Evolutionary conservation across 2,797 vertebrate genomes (phyloP).

Genomic region (Artibeus lituratus): DNA sequence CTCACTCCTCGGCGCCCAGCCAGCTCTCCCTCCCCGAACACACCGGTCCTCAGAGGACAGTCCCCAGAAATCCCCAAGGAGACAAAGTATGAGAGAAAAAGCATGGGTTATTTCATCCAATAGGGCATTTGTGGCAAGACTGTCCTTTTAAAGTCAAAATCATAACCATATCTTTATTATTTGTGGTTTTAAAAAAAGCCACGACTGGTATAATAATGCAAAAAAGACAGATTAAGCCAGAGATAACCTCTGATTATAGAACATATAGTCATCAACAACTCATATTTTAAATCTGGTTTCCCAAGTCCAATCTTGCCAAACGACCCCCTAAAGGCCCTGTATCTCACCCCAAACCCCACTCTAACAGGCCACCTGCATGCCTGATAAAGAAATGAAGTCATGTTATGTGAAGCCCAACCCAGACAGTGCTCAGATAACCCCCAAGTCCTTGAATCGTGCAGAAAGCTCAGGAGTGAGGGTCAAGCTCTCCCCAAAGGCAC

Average conservation of each 20-base stretch:
- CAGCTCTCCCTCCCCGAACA: not conserved
- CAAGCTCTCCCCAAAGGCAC: not conserved
- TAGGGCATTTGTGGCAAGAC: not conserved
- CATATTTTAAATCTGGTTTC: constrained; percentile 14
- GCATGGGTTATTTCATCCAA: not conserved
- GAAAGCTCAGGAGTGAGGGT: not conserved
- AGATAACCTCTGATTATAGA: not conserved
- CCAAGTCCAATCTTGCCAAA: not conserved
- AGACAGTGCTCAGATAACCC: not conserved
- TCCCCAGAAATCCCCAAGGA: not conserved
- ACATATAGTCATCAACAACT: not conserved
- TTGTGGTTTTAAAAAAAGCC: not conserved
- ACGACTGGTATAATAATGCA: not conserved
- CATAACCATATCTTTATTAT: not conserved
- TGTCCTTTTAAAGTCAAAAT: constrained; percentile 25
- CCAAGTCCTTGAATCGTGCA: not conserved
- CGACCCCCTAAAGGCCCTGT: not conserved
- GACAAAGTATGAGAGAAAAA: not conserved
- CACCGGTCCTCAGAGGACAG: not conserved
- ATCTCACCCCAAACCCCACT: not conserved
- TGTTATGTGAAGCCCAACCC: not conserved
- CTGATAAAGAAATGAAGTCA: not conserved
- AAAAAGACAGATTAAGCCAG: not conserved
- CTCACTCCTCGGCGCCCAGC: not conserved
- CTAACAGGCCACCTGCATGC: not conserved